phyloP scores from a whole-genome alignment of 2,888 invertebrate genomes.

The Trachelus tabidus region DNA sequence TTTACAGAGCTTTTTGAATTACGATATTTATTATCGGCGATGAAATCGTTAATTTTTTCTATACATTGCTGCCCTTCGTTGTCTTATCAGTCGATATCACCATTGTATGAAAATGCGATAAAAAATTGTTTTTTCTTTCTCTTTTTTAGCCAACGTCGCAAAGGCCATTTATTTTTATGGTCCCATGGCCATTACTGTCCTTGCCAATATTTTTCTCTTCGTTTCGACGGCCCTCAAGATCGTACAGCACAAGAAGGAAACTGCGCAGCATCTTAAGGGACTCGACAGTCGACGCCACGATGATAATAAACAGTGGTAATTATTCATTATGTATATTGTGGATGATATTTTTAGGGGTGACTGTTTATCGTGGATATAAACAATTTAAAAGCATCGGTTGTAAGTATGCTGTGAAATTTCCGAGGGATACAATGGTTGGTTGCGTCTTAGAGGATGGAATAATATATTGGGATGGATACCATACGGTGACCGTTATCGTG shows the following conservation, averaged over 20 bases:
- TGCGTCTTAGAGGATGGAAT: neutral
- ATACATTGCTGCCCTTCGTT: neutral
- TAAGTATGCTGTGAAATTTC: neutral
- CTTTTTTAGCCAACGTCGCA: conserved; percentile 67
- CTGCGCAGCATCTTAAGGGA: conserved; percentile 73
- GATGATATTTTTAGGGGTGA: conserved; percentile 12
- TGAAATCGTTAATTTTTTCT: neutral
- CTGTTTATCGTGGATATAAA: neutral
- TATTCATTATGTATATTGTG: conserved; percentile 9
- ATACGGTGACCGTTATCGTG: conserved; percentile 49
- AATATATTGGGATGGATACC: conserved; percentile 25
- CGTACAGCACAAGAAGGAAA: conserved; percentile 74
- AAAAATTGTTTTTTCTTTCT: conserved; percentile 38
- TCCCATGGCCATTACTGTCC: conserved; percentile 74
- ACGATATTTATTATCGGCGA: neutral
- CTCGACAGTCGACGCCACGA: conserved; percentile 75
- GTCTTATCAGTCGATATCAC: neutral
- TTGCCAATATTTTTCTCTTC: conserved; percentile 76
- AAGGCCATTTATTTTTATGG: conserved; percentile 77
- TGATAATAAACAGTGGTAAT: conserved; percentile 72
- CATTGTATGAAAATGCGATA: neutral
- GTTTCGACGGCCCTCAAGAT: conserved; percentile 77
- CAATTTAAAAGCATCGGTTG: neutral
- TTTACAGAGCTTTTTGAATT: neutral
- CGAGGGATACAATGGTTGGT: neutral